phyloP scores from a whole-genome alignment of 1,140 invertebrate genomes.

The Pseudachorutes palmiensis region DNA sequence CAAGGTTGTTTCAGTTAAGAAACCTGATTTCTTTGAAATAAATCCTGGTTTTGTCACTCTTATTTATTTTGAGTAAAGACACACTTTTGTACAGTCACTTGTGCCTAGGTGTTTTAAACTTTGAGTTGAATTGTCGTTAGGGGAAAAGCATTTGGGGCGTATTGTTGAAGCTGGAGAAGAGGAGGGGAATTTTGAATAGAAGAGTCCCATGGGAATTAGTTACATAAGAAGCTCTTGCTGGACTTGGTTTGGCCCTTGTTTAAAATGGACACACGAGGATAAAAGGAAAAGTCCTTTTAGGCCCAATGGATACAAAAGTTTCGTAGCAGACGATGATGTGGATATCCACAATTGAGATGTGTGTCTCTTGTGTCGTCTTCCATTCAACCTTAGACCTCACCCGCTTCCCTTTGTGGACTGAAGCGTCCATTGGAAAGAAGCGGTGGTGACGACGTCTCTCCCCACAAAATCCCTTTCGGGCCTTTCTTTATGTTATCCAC shows the following conservation, averaged over 20 bases:
- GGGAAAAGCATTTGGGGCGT: too few species aligned
- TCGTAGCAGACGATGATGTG: background rate
- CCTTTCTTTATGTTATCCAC: background rate
- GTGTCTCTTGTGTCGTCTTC: background rate
- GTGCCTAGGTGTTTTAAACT: too few species aligned
- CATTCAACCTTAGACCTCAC: background rate
- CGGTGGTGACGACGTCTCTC: background rate
- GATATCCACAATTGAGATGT: background rate
- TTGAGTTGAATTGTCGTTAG: too few species aligned
- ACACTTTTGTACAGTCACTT: too few species aligned
- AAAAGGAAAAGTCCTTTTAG: background rate
- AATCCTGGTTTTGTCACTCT: too few species aligned
- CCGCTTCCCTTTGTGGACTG: background rate
- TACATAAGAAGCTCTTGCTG: background rate
- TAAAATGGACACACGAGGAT: background rate
- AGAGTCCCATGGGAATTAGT: background rate
- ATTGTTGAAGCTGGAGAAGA: too few species aligned
- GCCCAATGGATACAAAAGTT: too few species aligned
- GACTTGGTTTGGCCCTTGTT: background rate
- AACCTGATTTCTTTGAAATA: too few species aligned
- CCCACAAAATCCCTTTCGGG: background rate
- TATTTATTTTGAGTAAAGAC: too few species aligned
- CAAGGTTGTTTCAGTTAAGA: too few species aligned
- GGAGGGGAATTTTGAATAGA: too few species aligned
- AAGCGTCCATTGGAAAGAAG: background rate